phyloP scores from a whole-genome alignment of 1,140 invertebrate species.

The Penaeus chinensis region DNA sequence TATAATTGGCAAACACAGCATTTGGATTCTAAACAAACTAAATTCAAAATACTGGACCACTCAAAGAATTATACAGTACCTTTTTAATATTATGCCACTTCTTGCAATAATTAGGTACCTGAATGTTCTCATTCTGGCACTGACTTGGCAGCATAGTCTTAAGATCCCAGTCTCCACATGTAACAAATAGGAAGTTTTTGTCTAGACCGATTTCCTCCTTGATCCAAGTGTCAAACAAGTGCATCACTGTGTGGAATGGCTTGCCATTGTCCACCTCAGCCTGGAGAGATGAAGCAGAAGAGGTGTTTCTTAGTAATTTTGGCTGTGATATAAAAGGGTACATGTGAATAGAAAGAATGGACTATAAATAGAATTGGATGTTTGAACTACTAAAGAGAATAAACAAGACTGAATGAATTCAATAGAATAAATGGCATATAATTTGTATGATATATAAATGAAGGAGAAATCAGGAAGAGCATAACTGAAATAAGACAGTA shows the following conservation, averaged over 20 bases:
- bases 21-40: no score
- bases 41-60: no score
- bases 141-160: constrained; percentile 74
- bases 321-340: no score
- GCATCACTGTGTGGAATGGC: constrained; percentile 66
- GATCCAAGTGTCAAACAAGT: constrained; percentile 69
- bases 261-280: constrained; percentile 69
- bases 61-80: constrained; percentile 62
- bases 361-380: no score
- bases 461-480: no score
- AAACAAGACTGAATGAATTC: no score
- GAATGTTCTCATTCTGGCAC: constrained; percentile 70
- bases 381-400: no score
- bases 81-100: constrained; percentile 76
- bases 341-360: no score
- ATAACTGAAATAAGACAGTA: no score
- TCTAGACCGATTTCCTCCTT: constrained; percentile 66
- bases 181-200: constrained; percentile 71
- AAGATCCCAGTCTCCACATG: constrained; percentile 77
- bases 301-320: neutral
- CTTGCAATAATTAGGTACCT: constrained; percentile 70
- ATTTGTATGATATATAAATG: no score
- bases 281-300: constrained; percentile 64
- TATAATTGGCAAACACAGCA: no score
- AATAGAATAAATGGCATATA: no score